Conservation (phyloP, 2,888 invertebrate species). For the Sphaerophoria rueppellii region DNA sequence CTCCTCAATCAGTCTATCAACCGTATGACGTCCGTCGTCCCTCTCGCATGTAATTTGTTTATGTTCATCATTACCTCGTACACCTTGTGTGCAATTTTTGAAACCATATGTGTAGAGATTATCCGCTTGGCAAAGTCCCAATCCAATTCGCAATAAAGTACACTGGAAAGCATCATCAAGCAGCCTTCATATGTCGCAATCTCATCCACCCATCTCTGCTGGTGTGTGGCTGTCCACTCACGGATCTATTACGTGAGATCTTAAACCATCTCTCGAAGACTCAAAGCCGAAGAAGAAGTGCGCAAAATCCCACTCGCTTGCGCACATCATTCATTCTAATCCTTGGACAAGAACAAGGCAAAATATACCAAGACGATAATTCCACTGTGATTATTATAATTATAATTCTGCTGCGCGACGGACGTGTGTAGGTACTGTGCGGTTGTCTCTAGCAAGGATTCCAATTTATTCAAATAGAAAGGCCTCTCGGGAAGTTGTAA, state of each 20-base stretch:
- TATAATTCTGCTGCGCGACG: slow-evolving; percentile 56
- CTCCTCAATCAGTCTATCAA: slow-evolving; percentile 2
- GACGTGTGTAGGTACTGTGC: slow-evolving; percentile 45
- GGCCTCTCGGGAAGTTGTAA: slow-evolving; percentile 18
- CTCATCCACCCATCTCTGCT: slow-evolving; percentile 60
- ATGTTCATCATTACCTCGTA: slow-evolving; percentile 68
- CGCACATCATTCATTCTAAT: slow-evolving; percentile 66
- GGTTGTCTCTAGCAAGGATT: slow-evolving; percentile 8
- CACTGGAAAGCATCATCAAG: neutral
- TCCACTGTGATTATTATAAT: slow-evolving; percentile 67
- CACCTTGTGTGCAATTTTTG: slow-evolving; percentile 63
- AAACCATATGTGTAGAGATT: slow-evolving; percentile 39
- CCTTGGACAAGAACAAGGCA: slow-evolving; percentile 49
- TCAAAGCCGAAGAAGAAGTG: neutral
- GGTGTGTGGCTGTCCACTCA: slow-evolving; percentile 67
- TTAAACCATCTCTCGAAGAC: neutral
- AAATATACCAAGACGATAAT: slow-evolving; percentile 54
- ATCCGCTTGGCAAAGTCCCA: slow-evolving; percentile 33
- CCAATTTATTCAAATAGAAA: slow-evolving; percentile 54
- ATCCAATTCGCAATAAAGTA: slow-evolving; percentile 22
- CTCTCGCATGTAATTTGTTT: slow-evolving; percentile 59
- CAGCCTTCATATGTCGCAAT: slow-evolving; percentile 69
- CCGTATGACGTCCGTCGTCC: neutral
- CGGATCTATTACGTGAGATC: slow-evolving; percentile 69
- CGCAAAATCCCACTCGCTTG: slow-evolving; percentile 32